Percentiles rank a stretch among this genome's conserved stretches.
These are phyloP conservation scores for Bucco capensis DNA, from an alignment of 2,113 vertebrate species.

Conservation along the genomic window DNA sequence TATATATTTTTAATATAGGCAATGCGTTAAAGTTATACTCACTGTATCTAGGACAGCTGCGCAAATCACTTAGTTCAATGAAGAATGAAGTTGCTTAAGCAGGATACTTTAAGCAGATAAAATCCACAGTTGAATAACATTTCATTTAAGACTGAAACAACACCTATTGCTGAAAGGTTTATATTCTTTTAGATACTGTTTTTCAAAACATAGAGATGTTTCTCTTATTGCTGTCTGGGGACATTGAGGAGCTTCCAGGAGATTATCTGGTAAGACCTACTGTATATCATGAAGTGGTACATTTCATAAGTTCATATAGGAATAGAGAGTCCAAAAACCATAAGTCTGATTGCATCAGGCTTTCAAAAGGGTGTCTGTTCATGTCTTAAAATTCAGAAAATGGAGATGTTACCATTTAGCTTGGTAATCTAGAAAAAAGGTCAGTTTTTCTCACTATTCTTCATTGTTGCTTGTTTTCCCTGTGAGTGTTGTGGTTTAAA, in stretches of 20 bases:
- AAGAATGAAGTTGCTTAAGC: background rate
- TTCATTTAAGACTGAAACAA: background rate
- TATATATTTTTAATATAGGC: background rate
- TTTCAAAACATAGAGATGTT: background rate
- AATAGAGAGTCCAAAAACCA: background rate
- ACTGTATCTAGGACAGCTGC: background rate
- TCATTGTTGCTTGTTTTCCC: background rate
- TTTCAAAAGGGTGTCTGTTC: background rate
- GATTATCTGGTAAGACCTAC: background rate
- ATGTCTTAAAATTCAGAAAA: background rate
- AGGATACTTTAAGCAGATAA: background rate
- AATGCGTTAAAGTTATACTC: background rate
- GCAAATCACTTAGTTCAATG: background rate
- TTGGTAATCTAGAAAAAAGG: background rate
- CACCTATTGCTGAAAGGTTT: background rate
- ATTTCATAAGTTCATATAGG: background rate
- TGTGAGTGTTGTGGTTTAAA: background rate
- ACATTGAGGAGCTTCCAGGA: background rate
- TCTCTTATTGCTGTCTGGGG: background rate
- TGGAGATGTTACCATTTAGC: background rate
- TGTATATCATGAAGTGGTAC: background rate
- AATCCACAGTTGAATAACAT: background rate
- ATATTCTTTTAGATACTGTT: background rate
- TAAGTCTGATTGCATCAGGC: background rate
- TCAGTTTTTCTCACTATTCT: background rate